Conservation (phyloP, 2,113 vertebrate genomes). For the Phoenicopterus ruber region DNA sequence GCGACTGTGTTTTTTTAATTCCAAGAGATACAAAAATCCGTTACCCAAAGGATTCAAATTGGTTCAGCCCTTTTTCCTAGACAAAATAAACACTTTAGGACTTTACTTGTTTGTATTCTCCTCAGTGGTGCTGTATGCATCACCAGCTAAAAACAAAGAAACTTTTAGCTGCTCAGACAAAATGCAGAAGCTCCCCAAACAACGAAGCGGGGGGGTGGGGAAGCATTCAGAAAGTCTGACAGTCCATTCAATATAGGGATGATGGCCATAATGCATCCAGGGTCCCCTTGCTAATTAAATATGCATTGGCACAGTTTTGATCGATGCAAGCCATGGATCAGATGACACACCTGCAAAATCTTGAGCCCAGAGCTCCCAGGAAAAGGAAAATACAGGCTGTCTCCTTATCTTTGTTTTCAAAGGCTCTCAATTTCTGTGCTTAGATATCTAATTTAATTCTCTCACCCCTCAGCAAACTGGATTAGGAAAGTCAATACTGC, state of each 20-base stretch:
- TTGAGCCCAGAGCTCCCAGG: slow-evolving; percentile 83
- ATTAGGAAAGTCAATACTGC: slow-evolving; percentile 89
- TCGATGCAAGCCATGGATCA: slow-evolving; percentile 88
- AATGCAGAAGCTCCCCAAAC: slow-evolving; percentile 86
- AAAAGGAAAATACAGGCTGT: slow-evolving; percentile 81
- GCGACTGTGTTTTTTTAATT: slow-evolving; percentile 44
- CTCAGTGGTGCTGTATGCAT: slow-evolving; percentile 85
- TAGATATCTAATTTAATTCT: slow-evolving; percentile 94
- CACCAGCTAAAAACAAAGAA: slow-evolving; percentile 95
- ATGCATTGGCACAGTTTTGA: slow-evolving; percentile 90
- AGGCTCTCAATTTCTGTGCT: slow-evolving; percentile 86
- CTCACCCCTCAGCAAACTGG: slow-evolving; percentile 89
- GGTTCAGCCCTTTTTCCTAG: slow-evolving; percentile 76
- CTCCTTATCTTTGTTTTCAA: slow-evolving; percentile 85
- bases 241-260: slow-evolving; percentile 86
- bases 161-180: slow-evolving; percentile 88
- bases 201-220: slow-evolving; percentile 74
- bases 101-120: slow-evolving; percentile 91
- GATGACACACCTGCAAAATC: slow-evolving; percentile 93
- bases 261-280: slow-evolving; percentile 83
- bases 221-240: slow-evolving; percentile 85
- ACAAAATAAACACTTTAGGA: slow-evolving; percentile 90
- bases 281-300: slow-evolving; percentile 93
- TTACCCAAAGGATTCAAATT: slow-evolving; percentile 71
- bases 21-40: slow-evolving; percentile 67